Base-by-base conservation (phyloP, 2,888 invertebrate species). In the Heteromyza rotundicornis region DNA sequence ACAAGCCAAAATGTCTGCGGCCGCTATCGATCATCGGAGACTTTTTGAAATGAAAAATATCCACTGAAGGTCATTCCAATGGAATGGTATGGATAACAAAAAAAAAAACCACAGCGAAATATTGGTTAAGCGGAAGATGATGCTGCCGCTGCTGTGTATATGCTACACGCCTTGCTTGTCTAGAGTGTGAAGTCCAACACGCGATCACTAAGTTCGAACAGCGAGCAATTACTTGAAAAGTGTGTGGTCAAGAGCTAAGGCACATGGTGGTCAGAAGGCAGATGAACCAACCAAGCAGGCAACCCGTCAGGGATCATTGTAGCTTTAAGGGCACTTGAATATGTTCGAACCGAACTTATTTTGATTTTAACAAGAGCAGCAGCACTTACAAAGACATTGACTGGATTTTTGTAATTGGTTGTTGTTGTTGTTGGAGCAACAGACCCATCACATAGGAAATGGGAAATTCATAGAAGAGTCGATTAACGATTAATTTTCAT, bases 61-160 rank as follows among this genome's bases (percentile, higher is more conserved):
- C 65, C 68, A 75, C 68, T 72, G 77, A 77, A 78, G 76, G 76
- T 77, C 78, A 72, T 62, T 19, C 52, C 27, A 62, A 51, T 52
- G 35, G 22, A 53, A 59, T 32, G 27, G 5, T 23, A 54, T 16
- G 27, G 23, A 23, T 17, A 27, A 32, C 22, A 47, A 27, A 22
- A 23, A 57, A 17, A 47, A 56, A 56, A 22, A 7, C 2, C 7
- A 62, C 65, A 70, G 60, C 68, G 73, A 68, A 70, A 67, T 67
- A 72, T 71, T 66, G 68, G 17, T 32, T 57, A 51, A 51, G 24
- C 24, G 23, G 51, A 23, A 51, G 23, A 24, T 5, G 23, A 8
- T 51, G 23, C 24, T 10, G 27, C 10, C 27, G 27, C 10, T 27
- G 27, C n/a, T n/a, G n/a, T n/a, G n/a, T n/a, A n/a, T n/a, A n/a